Evolutionary conservation across 2,113 vertebrate species (phyloP), one percentile per base, ranked within the genome.

Genomic region (Albula goreensis): DNA sequence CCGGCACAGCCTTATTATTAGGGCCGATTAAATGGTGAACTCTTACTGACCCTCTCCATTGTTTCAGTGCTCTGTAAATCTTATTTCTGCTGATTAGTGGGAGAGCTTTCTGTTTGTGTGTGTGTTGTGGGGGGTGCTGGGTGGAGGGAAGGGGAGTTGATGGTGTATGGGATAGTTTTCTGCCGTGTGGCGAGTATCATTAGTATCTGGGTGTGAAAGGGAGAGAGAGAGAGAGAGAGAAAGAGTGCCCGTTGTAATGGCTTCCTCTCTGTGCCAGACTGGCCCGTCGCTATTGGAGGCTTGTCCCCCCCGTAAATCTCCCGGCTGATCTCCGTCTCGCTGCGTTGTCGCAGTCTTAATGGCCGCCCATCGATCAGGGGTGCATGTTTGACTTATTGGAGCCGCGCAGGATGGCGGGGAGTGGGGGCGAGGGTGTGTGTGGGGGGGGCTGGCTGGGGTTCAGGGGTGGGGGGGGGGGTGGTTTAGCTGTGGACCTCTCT

Each of bases 341-440:
- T 85, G 80, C 52, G 74, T 63, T 78, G 81, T 89, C 49, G 86
- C 82, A 83, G 85, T 78, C 74, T 86, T 88, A 88, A 90, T 87
- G 86, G 84, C 85, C 50, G 85, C 56, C 66, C 88, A 90, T 91
- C 86, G 74, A 90, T 89, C 87, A 90, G 48, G 50, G 78, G 49
- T 66, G 85, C 49, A 22, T 85, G 86, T 88, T 48, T 66, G 85
- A 89, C 57, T 83, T 77, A 82, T 48, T 86, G 74, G 77, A 81
- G 84, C 80, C 60, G 49, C 74, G n/a, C 22, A 60, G 25, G 12
- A 11, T 86, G 83, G 85, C 82, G 85, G 60, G 3, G 56, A 3
- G 56, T 3, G 9, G 11, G 56, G 79, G 25, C 12, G 48, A 83
- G 83, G 83, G 82, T 83, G 57, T 11, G 57, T 4, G 78, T 66